Percentiles rank a stretch among this genome's conserved stretches.
phyloP scores from a whole-genome alignment of 2,113 vertebrate genomes.

The Carassius carassius region DNA sequence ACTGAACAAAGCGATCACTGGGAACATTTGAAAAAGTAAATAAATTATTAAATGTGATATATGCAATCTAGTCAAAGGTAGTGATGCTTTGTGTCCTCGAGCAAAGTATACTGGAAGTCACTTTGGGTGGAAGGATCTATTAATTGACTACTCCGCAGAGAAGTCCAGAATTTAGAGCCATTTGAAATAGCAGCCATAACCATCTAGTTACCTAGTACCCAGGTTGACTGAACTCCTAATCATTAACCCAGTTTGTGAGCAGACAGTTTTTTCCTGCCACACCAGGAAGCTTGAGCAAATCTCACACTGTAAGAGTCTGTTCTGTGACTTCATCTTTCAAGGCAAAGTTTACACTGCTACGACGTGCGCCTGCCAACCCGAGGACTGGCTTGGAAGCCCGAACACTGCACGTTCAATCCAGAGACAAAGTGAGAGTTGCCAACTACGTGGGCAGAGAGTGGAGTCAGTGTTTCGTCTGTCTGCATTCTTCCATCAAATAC shows the following conservation, averaged over 20 bases:
- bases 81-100: neutral
- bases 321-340: slow-evolving; percentile 7
- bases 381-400: slow-evolving; percentile 41
- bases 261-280: neutral
- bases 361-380: slow-evolving; percentile 39
- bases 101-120: neutral
- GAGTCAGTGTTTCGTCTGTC: slow-evolving; percentile 44
- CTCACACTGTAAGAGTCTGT: slow-evolving; percentile 39
- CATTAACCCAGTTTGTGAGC: slow-evolving; percentile 19
- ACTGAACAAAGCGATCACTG: too few relatives aligned
- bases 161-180: neutral
- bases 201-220: neutral
- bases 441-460: slow-evolving; percentile 39
- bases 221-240: slow-evolving; percentile 17
- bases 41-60: neutral
- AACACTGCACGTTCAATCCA: slow-evolving; percentile 47
- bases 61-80: neutral
- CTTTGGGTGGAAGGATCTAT: neutral
- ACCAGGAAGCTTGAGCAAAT: neutral
- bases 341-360: slow-evolving; percentile 50
- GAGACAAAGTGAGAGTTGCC: slow-evolving; percentile 36
- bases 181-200: neutral
- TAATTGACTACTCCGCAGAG: neutral
- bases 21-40: too few relatives aligned
- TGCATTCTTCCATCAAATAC: slow-evolving; percentile 50